Base-by-base conservation (phyloP, 2,797 vertebrate genomes). In the Perodicticus potto region DNA sequence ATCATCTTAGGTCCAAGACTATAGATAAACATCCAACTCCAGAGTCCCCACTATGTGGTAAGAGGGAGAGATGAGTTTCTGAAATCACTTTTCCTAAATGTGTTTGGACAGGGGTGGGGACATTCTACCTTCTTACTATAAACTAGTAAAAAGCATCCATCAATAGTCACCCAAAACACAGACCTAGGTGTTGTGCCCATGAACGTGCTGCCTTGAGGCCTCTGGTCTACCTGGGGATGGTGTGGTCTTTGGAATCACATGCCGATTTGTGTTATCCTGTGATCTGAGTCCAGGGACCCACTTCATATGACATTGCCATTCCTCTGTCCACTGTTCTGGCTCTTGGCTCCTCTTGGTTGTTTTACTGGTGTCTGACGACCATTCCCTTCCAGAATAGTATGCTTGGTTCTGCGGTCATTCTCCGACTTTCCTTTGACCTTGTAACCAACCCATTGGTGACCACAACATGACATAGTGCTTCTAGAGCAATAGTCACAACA, bases 1-100 rank as follows among this genome's bases (percentile, higher is more conserved):
- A 98, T 98, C 97, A 98, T 98, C 94, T 86, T 91, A 96, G 96
- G 78, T 95, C 92, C 61, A 67, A 98, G 92, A 83, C 55, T 91
- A 72, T 81, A 80, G 43, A 97, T 95, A 97, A 98, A 98, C 12
- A 96, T 89, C 89, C 89, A 78, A 92, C 97, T 97, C 67, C 88
- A 97, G 92, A 97, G 97, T 85, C 96, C 96, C 92, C 91, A 86
- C 80, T 91, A 95, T 91, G 96, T 80, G 95, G 94, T 87, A 93
- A 96, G 83, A 94, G 59, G 90, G 82, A 97, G 97, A 97, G 73
- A 86, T 81, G 59, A 85, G 69, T 94, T 95, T 96, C 86, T 89
- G 89, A 91, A 96, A 59, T 89, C 37, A 61, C 34, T 83, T 89
- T 86, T 91, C 82, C 49, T 82, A 45, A 73, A 94, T 80, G 3